Conservation (phyloP, 1,140 invertebrate genomes). For the Orussus abietinus region DNA sequence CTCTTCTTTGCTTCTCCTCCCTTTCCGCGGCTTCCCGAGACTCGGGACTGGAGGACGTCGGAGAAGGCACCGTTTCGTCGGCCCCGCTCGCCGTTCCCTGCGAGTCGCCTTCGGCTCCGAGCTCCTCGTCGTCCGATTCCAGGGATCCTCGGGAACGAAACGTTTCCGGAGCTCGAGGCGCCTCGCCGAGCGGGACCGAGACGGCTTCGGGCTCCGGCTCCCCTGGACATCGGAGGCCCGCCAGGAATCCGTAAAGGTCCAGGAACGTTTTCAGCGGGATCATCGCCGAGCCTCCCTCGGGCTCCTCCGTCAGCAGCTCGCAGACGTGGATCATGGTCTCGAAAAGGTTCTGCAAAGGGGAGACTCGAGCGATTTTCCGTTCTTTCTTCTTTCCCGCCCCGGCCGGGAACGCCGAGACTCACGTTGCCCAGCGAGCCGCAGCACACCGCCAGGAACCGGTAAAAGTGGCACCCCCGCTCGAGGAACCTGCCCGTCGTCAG, state of each 20-base stretch:
- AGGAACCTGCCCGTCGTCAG: slow-evolving; percentile 32
- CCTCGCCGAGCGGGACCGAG: too few species aligned
- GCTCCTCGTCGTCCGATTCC: slow-evolving; percentile 2
- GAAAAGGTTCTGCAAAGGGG: slow-evolving; percentile 61
- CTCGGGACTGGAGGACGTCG: slow-evolving; percentile 11
- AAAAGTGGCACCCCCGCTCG: slow-evolving; percentile 28
- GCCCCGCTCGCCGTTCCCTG: slow-evolving; percentile 13
- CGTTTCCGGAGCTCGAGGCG: too few species aligned
- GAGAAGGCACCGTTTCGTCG: slow-evolving; percentile 6
- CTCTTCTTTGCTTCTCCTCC: slow-evolving; percentile 17
- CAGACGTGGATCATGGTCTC: slow-evolving; percentile 78
- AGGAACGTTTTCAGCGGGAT: slow-evolving; percentile 67
- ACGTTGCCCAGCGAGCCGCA: slow-evolving; percentile 43
- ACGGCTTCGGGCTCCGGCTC: slow-evolving; percentile 20
- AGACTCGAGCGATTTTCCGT: slow-evolving; percentile 18
- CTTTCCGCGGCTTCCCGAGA: slow-evolving; percentile 23
- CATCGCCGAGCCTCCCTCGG: slow-evolving; percentile 72
- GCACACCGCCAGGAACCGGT: slow-evolving; percentile 41
- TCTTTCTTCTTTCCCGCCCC: slow-evolving; percentile 18
- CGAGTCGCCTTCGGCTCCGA: slow-evolving; percentile 9
- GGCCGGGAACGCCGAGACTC: slow-evolving; percentile 16
- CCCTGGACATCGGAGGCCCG: slow-evolving; percentile 60
- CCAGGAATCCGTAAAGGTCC: slow-evolving; percentile 67
- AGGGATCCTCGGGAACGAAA: slow-evolving; percentile 11
- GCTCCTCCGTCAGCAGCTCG: slow-evolving; percentile 75